These are phyloP conservation scores for Tichodroma muraria DNA, from an alignment of 2,113 vertebrate genomes.

Conservation along the genomic window DNA sequence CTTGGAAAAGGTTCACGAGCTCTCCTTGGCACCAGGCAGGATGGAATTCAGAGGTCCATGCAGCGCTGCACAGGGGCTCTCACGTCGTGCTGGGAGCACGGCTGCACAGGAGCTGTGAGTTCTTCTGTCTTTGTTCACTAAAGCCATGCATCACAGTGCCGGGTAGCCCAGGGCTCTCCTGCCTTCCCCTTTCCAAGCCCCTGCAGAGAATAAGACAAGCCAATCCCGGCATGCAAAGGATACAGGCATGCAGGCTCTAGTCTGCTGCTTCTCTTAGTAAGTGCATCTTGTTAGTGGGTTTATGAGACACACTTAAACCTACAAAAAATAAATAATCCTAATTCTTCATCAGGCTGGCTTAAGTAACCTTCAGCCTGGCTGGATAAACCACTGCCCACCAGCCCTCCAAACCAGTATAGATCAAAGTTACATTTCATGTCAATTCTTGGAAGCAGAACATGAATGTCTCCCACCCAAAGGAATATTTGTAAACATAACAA, in stretches of 20 bases:
- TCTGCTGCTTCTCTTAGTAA: conserved; percentile 56
- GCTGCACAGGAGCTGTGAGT: not conserved
- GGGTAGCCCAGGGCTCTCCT: not conserved
- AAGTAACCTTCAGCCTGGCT: conserved; percentile 21
- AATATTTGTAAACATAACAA: conserved; percentile 49
- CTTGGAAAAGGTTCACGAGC: not conserved
- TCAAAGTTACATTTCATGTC: conserved; percentile 34
- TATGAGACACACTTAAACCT: conserved; percentile 46
- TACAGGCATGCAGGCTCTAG: conserved; percentile 28
- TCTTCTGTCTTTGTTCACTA: not conserved
- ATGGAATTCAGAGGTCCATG: conserved; percentile 5
- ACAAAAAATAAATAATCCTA: conserved; percentile 56
- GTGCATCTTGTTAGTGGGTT: conserved; percentile 62
- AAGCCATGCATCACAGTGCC: conserved; percentile 51
- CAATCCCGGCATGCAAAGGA: conserved; percentile 24
- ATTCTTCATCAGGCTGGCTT: conserved; percentile 46
- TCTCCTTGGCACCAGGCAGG: not conserved
- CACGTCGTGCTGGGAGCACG: not conserved
- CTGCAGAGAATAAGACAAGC: conserved; percentile 29
- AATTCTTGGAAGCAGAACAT: conserved; percentile 49
- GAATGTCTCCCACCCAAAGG: conserved; percentile 14
- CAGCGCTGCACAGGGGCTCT: not conserved
- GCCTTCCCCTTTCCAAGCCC: not conserved
- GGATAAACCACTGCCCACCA: conserved; percentile 22
- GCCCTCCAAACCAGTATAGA: conserved; percentile 33